Conservation (phyloP, 2,113 vertebrate species). For the Aptenodytes patagonicus region DNA sequence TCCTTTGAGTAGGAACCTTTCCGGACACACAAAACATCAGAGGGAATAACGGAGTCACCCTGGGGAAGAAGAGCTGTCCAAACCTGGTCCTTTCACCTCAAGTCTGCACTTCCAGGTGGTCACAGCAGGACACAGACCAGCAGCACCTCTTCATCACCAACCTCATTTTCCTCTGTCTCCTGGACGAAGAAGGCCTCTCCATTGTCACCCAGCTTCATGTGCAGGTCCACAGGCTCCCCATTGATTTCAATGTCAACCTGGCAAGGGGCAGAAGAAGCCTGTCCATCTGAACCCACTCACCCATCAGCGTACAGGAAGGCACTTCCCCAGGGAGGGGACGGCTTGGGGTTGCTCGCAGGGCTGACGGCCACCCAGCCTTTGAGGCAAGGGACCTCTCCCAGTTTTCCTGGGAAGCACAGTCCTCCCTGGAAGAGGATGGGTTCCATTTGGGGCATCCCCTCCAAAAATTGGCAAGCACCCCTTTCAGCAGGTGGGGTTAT, state of each 20-base stretch:
- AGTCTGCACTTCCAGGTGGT: background rate
- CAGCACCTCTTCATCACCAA: conserved; percentile 37
- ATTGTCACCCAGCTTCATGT: conserved; percentile 94
- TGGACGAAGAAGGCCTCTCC: conserved; percentile 96
- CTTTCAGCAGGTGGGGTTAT: background rate
- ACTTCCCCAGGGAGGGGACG: background rate
- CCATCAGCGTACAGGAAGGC: background rate
- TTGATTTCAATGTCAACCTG: conserved; percentile 97
- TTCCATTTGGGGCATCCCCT: background rate
- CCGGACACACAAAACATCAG: background rate
- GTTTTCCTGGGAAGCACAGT: background rate
- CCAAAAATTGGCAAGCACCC: background rate
- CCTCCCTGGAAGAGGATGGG: background rate
- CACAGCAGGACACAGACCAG: conserved; percentile 38
- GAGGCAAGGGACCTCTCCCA: background rate
- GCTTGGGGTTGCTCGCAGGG: background rate
- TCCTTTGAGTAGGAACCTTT: background rate
- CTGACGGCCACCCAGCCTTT: background rate
- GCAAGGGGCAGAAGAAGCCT: background rate
- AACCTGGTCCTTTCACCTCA: background rate
- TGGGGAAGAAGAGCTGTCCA: background rate
- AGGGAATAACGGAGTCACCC: background rate
- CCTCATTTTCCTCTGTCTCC: conserved; percentile 82
- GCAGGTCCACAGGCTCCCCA: conserved; percentile 87
- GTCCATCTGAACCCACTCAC: background rate